Evolutionary conservation across 92 coral and sea anemone genomes (phyloP).

Genomic region (Palythoa grandis): DNA sequence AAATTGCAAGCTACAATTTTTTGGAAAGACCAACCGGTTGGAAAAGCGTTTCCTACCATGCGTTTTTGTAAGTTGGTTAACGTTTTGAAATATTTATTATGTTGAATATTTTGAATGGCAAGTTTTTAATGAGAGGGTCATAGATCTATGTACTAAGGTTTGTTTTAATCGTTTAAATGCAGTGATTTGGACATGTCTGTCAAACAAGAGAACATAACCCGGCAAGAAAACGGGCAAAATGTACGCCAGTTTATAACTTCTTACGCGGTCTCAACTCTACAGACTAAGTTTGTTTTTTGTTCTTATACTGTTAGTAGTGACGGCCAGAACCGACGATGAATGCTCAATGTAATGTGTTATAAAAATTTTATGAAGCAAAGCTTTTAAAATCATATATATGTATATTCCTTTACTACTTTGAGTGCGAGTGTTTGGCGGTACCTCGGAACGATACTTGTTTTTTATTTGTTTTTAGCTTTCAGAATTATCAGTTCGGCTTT

Average conservation of each 20-base stretch:
- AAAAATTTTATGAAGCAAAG: conserved; percentile 41
- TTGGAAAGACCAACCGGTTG: conserved; percentile 90
- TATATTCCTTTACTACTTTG: background rate
- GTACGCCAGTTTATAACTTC: background rate
- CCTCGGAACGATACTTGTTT: background rate
- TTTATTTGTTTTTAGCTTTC: background rate
- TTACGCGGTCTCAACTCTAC: background rate
- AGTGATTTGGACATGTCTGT: background rate
- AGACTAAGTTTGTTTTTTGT: background rate
- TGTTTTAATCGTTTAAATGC: conserved; percentile 15
- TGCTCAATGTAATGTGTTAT: background rate
- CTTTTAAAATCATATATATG: background rate
- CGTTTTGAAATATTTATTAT: background rate
- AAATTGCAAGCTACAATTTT: conserved; percentile 80
- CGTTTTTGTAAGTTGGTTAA: conserved; percentile 56
- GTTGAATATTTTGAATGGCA: background rate
- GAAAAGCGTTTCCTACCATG: conserved; percentile 61
- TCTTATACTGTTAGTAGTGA: conserved; percentile 3
- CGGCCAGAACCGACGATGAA: background rate
- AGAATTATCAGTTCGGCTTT: conserved; percentile 13
- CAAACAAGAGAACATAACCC: background rate
- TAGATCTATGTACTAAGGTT: background rate
- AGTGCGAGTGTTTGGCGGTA: background rate
- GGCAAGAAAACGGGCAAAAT: background rate
- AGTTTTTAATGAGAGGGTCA: background rate